A percentile compares a stretch with the other conserved stretches of the same genome.
phyloP scores from a whole-genome alignment of 2,888 invertebrate species.

The Chymomyza fuscimana region DNA sequence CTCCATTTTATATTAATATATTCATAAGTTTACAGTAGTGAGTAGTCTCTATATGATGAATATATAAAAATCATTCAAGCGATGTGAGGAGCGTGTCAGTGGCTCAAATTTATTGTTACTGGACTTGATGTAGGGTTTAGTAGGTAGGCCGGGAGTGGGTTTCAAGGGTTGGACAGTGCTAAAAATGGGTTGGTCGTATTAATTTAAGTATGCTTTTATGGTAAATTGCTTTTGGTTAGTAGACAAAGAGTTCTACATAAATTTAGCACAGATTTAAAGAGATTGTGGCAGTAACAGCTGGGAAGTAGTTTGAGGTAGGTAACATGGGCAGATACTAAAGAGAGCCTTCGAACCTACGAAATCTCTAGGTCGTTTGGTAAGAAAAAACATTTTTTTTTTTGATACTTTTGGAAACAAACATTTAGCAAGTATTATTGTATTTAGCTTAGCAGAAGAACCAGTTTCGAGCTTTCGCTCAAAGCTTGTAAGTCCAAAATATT shows the following conservation, averaged over 20 bases:
- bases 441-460: no score
- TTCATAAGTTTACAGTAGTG: slow-evolving; percentile 22
- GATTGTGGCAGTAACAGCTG: background rate
- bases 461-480: no score
- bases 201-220: background rate
- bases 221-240: slow-evolving; percentile 14
- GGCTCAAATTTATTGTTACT: slow-evolving; percentile 43
- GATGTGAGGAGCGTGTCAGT: slow-evolving; percentile 7
- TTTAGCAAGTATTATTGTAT: no score
- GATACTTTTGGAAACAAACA: no score
- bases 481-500: no score
- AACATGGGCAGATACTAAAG: no score
- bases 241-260: slow-evolving; percentile 51
- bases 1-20: slow-evolving; percentile 50
- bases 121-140: background rate
- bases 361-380: no score
- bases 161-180: slow-evolving; percentile 18
- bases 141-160: background rate
- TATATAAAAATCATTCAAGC: slow-evolving; percentile 46
- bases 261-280: slow-evolving; percentile 52
- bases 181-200: slow-evolving; percentile 10
- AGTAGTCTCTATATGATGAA: background rate
- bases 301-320: no score
- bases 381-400: no score
- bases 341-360: no score